Base-by-base conservation (phyloP, 2,797 vertebrate genomes). In the Mormyrus hasselquistii region DNA sequence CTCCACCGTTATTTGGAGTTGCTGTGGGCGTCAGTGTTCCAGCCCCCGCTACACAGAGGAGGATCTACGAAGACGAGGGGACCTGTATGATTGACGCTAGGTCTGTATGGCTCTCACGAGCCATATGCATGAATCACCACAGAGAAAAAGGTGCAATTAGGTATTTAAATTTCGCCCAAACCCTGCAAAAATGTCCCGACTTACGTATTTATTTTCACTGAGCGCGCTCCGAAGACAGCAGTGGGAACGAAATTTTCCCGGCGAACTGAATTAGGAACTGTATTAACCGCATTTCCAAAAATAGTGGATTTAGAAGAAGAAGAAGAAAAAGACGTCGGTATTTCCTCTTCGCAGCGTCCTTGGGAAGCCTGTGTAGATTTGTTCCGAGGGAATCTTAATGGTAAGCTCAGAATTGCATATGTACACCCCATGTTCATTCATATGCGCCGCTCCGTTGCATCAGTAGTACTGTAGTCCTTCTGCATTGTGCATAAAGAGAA, bases 81-180 rank as follows among this genome's bases (percentile, higher is more conserved):
- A 95, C 94, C 93, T 90, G 91, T 69, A 90, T 95, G 95, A 96
- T 95, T 95, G 95, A 95, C 94, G 88, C 91, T 84, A 92, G 93
- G 91, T 92, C 92, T 94, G 94, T 94, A 38, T 29, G 85, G 86
- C n/a, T 87, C 38, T 59, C 34, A 44, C 69, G 55, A 82, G 86
- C 73, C 29, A 83, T 88, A 52, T 44, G 29, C 57, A 41, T 69
- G 57, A 84, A 44, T 84, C 57, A 76, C 76, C 76, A 25, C 44
- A 1, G 19, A 85, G 76, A 38, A 49, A 49, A 65, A 88, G 41
- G 44, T 62, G 73, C 19, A 34, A 73, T 53, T 59, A 25, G 47
- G 57, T 49, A 55, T 86, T 90, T 73, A 47, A 29, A 69, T 73
- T 82, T 65, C 25, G 47, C 53, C 41, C 59, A 55, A 88, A 88